phyloP scores from a whole-genome alignment of 1,140 invertebrate species.

The Vanessa atalanta region DNA sequence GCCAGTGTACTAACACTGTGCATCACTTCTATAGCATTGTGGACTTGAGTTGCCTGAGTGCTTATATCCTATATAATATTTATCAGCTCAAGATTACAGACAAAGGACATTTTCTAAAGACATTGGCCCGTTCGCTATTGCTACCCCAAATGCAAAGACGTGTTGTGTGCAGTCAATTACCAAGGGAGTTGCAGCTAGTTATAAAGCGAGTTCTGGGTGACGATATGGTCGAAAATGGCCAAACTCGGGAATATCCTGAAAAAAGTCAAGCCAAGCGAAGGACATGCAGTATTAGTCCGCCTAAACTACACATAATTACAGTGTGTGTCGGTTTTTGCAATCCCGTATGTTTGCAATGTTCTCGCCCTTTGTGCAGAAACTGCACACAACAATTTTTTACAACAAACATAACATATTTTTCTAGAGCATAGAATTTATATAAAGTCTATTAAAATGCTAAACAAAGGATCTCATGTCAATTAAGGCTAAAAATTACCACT shows the following conservation, averaged over 20 bases:
- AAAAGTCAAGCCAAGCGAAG: conserved; percentile 39
- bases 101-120: conserved; percentile 43
- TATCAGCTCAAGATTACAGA: conserved; percentile 37
- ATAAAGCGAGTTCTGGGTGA: conserved; percentile 43
- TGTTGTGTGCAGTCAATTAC: conserved; percentile 41
- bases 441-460: too few relatives aligned
- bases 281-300: conserved; percentile 45
- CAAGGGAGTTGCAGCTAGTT: conserved; percentile 40
- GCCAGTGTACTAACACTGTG: conserved; percentile 63
- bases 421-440: too few relatives aligned
- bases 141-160: conserved; percentile 48
- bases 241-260: conserved; percentile 39
- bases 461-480: too few relatives aligned
- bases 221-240: conserved; percentile 41
- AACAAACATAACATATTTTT: too few relatives aligned
- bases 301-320: conserved; percentile 44
- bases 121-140: conserved; percentile 44
- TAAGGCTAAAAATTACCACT: too few relatives aligned
- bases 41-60: conserved; percentile 55
- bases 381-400: too few relatives aligned
- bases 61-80: conserved; percentile 46
- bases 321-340: conserved; percentile 43
- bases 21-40: conserved; percentile 58
- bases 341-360: conserved; percentile 47
- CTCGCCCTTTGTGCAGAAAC: conserved; percentile 43